Conservation (phyloP, 2,888 invertebrate species). For the Linnaemya tessellans region DNA sequence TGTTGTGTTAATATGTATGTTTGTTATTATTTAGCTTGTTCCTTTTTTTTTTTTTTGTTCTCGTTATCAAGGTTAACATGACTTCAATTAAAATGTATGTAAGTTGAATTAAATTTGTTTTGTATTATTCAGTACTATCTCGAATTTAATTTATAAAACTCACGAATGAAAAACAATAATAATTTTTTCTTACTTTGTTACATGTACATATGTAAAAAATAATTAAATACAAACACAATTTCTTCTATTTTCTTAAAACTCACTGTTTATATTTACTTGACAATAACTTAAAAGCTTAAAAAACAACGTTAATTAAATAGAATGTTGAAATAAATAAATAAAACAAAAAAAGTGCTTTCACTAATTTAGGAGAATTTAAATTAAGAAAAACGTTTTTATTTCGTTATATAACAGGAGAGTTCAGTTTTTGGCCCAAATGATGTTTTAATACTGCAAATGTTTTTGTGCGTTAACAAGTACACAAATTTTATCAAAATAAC, state of each 20-base stretch:
- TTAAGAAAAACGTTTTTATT: slow-evolving; percentile 46
- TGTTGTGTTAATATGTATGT: too few species aligned
- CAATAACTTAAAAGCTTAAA: slow-evolving; percentile 44
- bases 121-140: too few species aligned
- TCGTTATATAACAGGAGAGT: slow-evolving; percentile 1
- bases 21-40: too few species aligned
- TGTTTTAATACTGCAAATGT: neutral
- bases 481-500: too few species aligned
- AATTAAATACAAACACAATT: neutral
- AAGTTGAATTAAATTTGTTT: too few species aligned
- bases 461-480: neutral
- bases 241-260: slow-evolving; percentile 1
- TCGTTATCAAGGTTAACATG: too few species aligned
- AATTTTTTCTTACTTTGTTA: too few species aligned
- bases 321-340: slow-evolving; percentile 35
- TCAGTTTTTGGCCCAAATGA: neutral
- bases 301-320: neutral
- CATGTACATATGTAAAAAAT: neutral
- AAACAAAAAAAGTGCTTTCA: slow-evolving; percentile 32
- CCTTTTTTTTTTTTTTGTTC: too few species aligned
- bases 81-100: too few species aligned
- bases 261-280: slow-evolving; percentile 50
- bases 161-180: too few species aligned
- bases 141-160: too few species aligned
- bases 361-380: slow-evolving; percentile 26